phyloP scores from a whole-genome alignment of 2,888 invertebrate species.

The Cheilosia pagana region DNA sequence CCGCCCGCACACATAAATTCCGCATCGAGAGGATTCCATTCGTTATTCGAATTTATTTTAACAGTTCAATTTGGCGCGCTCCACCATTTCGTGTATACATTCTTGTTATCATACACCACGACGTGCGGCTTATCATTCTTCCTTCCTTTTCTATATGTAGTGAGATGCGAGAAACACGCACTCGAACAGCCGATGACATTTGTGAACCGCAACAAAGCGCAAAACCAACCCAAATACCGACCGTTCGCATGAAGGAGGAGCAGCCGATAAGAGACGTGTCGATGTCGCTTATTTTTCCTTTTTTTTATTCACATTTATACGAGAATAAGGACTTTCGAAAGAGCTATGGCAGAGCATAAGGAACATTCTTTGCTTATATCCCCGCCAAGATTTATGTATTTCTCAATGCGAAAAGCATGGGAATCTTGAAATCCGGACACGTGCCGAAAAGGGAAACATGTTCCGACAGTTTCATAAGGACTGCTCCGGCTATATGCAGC shows the following conservation, averaged over 20 bases:
- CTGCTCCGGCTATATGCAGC: conserved; percentile 40
- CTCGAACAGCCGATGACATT: conserved; percentile 52
- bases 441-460: conserved; percentile 64
- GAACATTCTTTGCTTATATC: conserved; percentile 36
- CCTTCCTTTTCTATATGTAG: not conserved
- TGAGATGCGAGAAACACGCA: conserved; percentile 44
- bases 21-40: conserved; percentile 27
- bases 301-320: conserved; percentile 52
- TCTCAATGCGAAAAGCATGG: conserved; percentile 48
- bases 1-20: conserved; percentile 25
- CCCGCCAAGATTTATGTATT: conserved; percentile 63
- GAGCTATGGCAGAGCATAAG: conserved; percentile 43
- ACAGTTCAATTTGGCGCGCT: conserved; percentile 30
- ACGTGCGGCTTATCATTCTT: conserved; percentile 20
- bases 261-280: conserved; percentile 56
- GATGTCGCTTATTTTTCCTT: not conserved
- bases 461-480: conserved; percentile 38
- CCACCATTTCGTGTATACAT: conserved; percentile 17
- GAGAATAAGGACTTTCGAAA: conserved; percentile 43
- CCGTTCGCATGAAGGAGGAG: conserved; percentile 15
- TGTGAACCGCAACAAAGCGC: conserved; percentile 24
- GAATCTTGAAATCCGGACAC: conserved; percentile 63
- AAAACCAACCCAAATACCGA: conserved; percentile 26
- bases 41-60: conserved; percentile 51
- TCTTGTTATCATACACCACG: conserved; percentile 19